A percentile compares a stretch with the other conserved stretches of the same genome.
phyloP scores from a whole-genome alignment of 2,797 vertebrate species.

The Protosalanx chinensis region DNA sequence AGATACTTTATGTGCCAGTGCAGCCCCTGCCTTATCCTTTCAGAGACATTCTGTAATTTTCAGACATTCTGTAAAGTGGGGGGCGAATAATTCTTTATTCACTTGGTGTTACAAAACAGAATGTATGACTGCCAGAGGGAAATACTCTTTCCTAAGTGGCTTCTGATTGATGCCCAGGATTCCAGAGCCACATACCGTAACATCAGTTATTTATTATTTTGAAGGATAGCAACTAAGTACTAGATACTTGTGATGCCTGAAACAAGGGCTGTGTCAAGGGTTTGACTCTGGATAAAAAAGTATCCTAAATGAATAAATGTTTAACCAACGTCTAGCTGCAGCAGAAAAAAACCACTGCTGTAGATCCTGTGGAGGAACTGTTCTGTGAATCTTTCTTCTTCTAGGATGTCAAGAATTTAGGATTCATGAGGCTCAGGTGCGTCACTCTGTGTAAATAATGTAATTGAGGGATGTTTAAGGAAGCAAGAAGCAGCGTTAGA shows the following conservation, averaged over 20 bases:
- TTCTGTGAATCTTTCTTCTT: no score
- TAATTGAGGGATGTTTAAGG: background rate
- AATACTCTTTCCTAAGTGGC: background rate
- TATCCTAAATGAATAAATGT: no score
- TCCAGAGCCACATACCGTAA: conserved; percentile 9
- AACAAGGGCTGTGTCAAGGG: background rate
- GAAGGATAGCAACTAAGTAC: background rate
- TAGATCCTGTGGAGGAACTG: background rate
- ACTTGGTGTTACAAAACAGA: conserved; percentile 9
- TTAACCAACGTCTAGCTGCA: conserved; percentile 1
- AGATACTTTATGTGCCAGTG: no score
- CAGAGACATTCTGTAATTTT: no score
- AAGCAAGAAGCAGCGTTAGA: background rate
- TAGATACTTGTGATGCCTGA: background rate
- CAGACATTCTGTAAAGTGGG: conserved; percentile 7
- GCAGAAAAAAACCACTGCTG: background rate
- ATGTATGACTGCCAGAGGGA: conserved; percentile 8
- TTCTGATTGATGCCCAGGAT: background rate
- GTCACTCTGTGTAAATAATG: no score
- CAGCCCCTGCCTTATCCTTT: background rate
- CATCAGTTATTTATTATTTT: conserved; percentile 9
- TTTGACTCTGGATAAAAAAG: no score
- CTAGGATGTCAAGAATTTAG: no score
- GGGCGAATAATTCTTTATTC: conserved; percentile 27
- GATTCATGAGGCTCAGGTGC: no score